These are phyloP conservation scores for Polyergus mexicanus DNA, from an alignment of 1,140 invertebrate species.

Conservation along the genomic window DNA sequence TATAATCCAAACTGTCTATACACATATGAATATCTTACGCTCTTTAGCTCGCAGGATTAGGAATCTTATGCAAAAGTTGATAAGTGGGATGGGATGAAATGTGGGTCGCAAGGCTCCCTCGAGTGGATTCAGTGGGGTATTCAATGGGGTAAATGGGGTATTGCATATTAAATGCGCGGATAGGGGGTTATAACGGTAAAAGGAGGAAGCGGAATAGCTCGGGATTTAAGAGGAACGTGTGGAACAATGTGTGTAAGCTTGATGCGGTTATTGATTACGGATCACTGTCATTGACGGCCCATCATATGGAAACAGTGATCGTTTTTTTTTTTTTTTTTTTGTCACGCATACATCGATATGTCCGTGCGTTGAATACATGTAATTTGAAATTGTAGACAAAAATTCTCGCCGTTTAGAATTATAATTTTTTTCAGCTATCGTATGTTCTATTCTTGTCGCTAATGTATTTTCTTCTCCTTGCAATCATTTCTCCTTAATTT, in stretches of 20 bases:
- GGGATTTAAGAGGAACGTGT: constrained; percentile 66
- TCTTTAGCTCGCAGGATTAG: constrained; percentile 64
- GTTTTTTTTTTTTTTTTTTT: no score
- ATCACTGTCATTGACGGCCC: constrained; percentile 82
- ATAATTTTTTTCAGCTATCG: background rate
- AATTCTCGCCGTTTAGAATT: constrained; percentile 1
- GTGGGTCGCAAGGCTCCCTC: constrained; percentile 77
- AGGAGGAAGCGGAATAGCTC: constrained; percentile 61
- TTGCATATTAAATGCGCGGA: constrained; percentile 81
- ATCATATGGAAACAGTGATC: constrained; percentile 77
- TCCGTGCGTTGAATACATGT: background rate
- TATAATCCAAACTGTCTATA: background rate
- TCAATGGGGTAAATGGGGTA: constrained; percentile 83
- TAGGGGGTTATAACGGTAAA: constrained; percentile 70
- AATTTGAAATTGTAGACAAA: constrained; percentile 7
- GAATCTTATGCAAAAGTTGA: constrained; percentile 70
- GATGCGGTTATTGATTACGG: constrained; percentile 84
- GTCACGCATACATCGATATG: constrained; percentile 50
- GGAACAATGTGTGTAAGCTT: constrained; percentile 79
- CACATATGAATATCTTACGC: constrained; percentile 5
- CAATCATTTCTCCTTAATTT: no score
- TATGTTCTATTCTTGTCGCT: background rate
- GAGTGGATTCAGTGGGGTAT: constrained; percentile 77
- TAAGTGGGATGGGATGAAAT: constrained; percentile 68
- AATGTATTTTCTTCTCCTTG: no score